Base-by-base conservation (phyloP, 2,113 vertebrate species). In the Microtus oregoni region DNA sequence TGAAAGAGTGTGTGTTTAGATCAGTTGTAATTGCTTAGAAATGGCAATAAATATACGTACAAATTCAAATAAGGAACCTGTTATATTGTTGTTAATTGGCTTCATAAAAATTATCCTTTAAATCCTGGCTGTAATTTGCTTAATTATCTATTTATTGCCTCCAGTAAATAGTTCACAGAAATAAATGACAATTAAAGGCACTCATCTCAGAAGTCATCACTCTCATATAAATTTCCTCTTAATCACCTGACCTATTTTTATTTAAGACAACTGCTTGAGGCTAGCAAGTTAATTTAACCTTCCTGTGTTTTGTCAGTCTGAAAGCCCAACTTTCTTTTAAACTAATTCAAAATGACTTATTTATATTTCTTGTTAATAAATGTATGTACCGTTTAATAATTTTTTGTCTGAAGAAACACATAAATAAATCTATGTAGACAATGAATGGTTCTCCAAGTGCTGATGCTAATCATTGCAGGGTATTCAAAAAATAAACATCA, bases 61-160 rank as follows among this genome's bases (percentile, higher is more conserved):
- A 92, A 90, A 55, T 86, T 15, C 28, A 92, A 95, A 26, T 26
- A 67, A 85, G 72, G 41, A 94, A 65, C n/a, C 14, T 68, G 52
- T 90, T 91, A 10, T 86, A 41, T 77, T 92, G 11, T 70, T 93
- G 65, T 79, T 96, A 96, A 98, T 90, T 97, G 32, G 20, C 11
- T 83, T 96, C 73, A 82, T 86, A 83, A 67, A 96, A 91, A 44
- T 20, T 19, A 92, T 92, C 94, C n/a, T 92, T n/a, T 92, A 91
- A 92, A 73, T 90, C n/a, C 8, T 83, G 87, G 6, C 15, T 76
- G 38, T 72, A 85, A 95, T 86, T 96, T 79, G 22, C 28, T 61
- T 95, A 91, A 96, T 91, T 86, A 86, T 86, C 30, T 76, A 92
- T 61, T 76, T 93, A 93, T 93, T 93, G 38, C 19, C 70, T 77